Conservation (phyloP, 2,888 invertebrate species). For the Laspeyria flexula region DNA sequence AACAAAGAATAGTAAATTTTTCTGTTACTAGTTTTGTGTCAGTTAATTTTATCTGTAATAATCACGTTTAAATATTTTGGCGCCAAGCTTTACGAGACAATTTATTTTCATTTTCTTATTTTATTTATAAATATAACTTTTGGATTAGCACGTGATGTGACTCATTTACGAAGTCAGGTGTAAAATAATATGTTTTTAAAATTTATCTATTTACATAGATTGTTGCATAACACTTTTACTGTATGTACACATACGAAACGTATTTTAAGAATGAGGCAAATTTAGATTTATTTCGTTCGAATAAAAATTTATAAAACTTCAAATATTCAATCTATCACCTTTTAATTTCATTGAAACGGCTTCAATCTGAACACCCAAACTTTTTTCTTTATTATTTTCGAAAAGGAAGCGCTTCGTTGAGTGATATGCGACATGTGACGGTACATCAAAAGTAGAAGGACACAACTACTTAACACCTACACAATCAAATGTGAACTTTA, state of each 20-base stretch:
- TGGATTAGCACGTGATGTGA: not conserved
- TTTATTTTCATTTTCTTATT: not conserved
- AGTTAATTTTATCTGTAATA: no score
- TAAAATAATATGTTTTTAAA: not conserved
- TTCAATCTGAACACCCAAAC: slow-evolving; percentile 49
- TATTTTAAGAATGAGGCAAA: not conserved
- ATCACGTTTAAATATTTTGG: not conserved
- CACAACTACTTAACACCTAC: slow-evolving; percentile 48
- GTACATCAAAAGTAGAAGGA: slow-evolving; percentile 54
- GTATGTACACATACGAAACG: not conserved
- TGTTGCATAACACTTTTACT: not conserved
- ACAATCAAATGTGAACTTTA: slow-evolving; percentile 69
- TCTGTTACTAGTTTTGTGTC: no score
- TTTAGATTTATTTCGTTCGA: not conserved
- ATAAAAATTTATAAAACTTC: slow-evolving; percentile 1
- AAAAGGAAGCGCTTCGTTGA: slow-evolving; percentile 81
- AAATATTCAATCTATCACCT: slow-evolving; percentile 48
- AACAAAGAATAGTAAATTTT: no score
- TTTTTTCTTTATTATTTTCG: slow-evolving; percentile 78
- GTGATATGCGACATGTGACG: slow-evolving; percentile 85
- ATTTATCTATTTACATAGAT: not conserved
- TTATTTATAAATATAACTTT: not conserved
- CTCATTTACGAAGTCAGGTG: not conserved
- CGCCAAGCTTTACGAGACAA: not conserved
- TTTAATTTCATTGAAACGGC: slow-evolving; percentile 57